These are phyloP conservation scores for Aquatica leii DNA, from an alignment of 2,888 invertebrate genomes.

Conservation along the genomic window DNA sequence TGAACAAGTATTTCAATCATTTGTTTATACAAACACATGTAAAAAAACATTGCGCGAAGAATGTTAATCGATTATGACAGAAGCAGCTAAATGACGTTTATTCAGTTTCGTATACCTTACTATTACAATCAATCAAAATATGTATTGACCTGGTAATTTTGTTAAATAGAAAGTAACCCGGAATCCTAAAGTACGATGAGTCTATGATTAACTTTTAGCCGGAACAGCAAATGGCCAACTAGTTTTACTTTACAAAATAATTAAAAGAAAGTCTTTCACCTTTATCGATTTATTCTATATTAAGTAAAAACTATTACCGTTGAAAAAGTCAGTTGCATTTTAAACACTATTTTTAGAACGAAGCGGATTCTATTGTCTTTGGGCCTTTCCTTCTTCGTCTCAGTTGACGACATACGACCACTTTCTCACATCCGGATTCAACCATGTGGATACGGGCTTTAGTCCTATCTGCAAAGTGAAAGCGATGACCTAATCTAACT, in stretches of 20 bases:
- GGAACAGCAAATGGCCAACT: not conserved
- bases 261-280: slow-evolving; percentile 3
- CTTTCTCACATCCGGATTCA: slow-evolving; percentile 46
- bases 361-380: no score
- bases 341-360: no score
- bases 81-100: not conserved
- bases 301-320: no score
- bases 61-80: not conserved
- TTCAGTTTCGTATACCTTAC: not conserved
- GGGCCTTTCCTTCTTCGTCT: not conserved
- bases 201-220: not conserved
- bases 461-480: slow-evolving; percentile 39
- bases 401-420: slow-evolving; percentile 32
- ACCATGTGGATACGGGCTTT: slow-evolving; percentile 39
- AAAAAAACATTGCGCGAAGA: no score
- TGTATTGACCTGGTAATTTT: slow-evolving; percentile 25
- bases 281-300: no score
- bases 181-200: slow-evolving; percentile 12
- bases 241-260: not conserved
- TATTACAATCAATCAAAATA: slow-evolving; percentile 22
- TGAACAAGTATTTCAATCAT: no score
- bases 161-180: slow-evolving; percentile 33
- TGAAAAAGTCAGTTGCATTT: no score
- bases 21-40: no score
- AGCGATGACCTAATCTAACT: slow-evolving; percentile 38